phyloP scores from a whole-genome alignment of 2,113 vertebrate species.

The Paedocypris sp. region DNA sequence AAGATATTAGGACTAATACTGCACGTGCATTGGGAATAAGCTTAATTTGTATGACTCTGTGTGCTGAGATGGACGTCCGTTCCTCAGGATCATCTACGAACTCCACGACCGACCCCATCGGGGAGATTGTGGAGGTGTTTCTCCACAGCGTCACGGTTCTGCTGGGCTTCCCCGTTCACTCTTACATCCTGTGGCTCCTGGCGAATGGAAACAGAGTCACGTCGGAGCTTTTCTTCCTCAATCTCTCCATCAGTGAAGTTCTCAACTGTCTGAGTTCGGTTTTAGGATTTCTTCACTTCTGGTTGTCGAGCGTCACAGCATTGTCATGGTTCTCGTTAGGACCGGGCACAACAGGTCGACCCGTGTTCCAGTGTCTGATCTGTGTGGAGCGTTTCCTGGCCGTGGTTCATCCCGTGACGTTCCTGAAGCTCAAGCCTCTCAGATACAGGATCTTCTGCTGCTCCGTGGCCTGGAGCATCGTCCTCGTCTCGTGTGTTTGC shows the following conservation, averaged over 20 bases:
- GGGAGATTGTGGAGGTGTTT: neutral
- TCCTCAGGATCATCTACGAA: too few relatives aligned
- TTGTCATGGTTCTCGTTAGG: neutral
- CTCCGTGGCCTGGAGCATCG: neutral
- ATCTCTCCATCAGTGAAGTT: neutral
- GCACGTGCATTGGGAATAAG: too few relatives aligned
- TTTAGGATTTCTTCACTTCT: neutral
- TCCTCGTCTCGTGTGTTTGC: neutral
- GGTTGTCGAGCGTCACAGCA: neutral
- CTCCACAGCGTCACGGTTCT: neutral
- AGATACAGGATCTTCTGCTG: neutral
- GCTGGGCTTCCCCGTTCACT: neutral
- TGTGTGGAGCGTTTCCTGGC: constrained; percentile 4
- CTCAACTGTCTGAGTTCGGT: neutral
- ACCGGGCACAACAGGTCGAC: neutral
- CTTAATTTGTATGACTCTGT: too few relatives aligned
- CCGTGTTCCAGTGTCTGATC: constrained; percentile 6
- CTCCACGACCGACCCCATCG: neutral
- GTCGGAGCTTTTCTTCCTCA: neutral
- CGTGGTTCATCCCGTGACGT: constrained; percentile 12
- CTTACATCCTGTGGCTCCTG: neutral
- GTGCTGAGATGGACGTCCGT: too few relatives aligned
- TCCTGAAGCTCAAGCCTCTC: constrained; percentile 18
- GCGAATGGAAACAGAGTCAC: neutral
- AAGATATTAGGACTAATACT: too few relatives aligned